Evolutionary conservation across 2,797 vertebrate species (phyloP), one percentile per base, ranked within the genome.

Genomic region (Danionella dracula): DNA sequence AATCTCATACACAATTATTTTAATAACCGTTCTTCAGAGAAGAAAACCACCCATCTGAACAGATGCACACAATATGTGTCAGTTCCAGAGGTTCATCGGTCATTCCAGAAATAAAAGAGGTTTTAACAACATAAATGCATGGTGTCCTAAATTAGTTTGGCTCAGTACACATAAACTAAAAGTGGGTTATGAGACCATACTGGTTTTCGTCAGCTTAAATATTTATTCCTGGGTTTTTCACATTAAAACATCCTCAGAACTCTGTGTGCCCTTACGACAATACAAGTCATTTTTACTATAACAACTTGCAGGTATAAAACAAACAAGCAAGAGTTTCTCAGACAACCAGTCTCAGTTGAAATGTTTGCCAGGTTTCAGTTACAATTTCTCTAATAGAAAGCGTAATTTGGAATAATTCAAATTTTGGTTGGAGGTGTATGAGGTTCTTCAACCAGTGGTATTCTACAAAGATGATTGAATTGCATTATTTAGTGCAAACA

Each of bases 21-120:
- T n/a, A 53, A 50, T 21, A 61, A 61, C 51, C 20, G 16, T 41
- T 40, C 23, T 63, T 19, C 16, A 32, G 16, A 32, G 41, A 16
- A 16, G 35, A 15, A 20, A 62, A 40, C 50, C 15, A 62, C 40
- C 19, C 38, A 16, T 41, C 35, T 32, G 48, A 31, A 63, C 60
- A 63, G 41, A 46, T 63, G 60, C 15, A 20, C 12, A 34, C 60
- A 63, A 63, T 21, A 15, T 63, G 60, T 41, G 12, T 35, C 16
- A 53, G 51, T 42, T 17, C 5, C 19, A 62, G 37, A 53, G 27
- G 12, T 63, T 37, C 19, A 51, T 42, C 37, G 31, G 15, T 11
- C 15, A 16, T 19, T 46, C 48, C 27, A 20, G 13, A 51, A 42
- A 27, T 27, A 27, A 27, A 51, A 31, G 12, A 51, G 16, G 23